phyloP scores from a whole-genome alignment of 2,888 invertebrate species.

The Pammene aurita region DNA sequence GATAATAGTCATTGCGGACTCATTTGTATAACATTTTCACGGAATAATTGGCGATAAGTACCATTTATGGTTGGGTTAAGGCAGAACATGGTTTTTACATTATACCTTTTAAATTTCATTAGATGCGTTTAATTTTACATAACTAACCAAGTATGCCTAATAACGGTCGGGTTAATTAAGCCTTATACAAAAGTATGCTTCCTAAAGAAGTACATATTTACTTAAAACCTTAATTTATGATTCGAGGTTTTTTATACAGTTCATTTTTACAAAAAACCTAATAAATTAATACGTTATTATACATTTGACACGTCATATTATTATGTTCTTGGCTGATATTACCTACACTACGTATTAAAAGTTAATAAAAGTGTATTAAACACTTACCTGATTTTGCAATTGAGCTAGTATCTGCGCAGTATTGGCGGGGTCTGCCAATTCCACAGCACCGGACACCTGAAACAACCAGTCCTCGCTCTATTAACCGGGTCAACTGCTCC shows the following conservation, averaged over 20 bases:
- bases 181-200: slow-evolving; percentile 2
- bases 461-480: slow-evolving; percentile 63
- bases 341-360: no score
- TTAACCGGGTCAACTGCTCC: slow-evolving; percentile 71
- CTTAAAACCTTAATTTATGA: not conserved
- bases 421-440: slow-evolving; percentile 71
- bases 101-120: slow-evolving; percentile 51
- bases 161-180: slow-evolving; percentile 23
- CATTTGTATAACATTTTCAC: slow-evolving; percentile 50
- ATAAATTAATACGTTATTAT: no score
- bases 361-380: not conserved
- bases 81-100: slow-evolving; percentile 49
- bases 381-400: slow-evolving; percentile 71
- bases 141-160: slow-evolving; percentile 39
- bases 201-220: not conserved
- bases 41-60: slow-evolving; percentile 51
- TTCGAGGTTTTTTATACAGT: not conserved
- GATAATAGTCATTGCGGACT: slow-evolving; percentile 55
- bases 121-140: slow-evolving; percentile 45
- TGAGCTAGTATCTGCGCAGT: slow-evolving; percentile 69
- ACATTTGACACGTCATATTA: no score
- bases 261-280: no score
- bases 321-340: no score
- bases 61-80: slow-evolving; percentile 42
- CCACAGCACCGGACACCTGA: slow-evolving; percentile 75